These are phyloP conservation scores for Drosophila lutescens DNA, from an alignment of 2,888 invertebrate genomes.

Conservation along the genomic window DNA sequence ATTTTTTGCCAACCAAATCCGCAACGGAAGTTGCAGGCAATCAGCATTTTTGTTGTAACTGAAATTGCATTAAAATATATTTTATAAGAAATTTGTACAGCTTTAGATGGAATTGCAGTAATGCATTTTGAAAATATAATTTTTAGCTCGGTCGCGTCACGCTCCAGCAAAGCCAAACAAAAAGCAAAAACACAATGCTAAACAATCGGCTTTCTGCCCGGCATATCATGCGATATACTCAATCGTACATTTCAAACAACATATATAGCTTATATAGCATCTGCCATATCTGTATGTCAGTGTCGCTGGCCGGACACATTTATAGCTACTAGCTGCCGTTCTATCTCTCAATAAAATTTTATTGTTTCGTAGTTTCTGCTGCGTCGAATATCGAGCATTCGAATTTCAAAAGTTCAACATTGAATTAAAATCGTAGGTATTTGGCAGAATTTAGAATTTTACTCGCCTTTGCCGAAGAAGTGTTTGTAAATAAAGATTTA, in stretches of 20 bases:
- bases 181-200: constrained; percentile 32
- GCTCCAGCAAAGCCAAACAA: constrained; percentile 38
- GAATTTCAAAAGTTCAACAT: constrained; percentile 18
- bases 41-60: constrained; percentile 31
- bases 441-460: constrained; percentile 8
- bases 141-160: constrained; percentile 46
- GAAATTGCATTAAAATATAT: constrained; percentile 29
- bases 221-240: constrained; percentile 22
- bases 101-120: constrained; percentile 39
- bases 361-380: constrained; percentile 28
- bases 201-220: constrained; percentile 32
- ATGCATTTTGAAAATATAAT: constrained; percentile 45
- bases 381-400: neutral
- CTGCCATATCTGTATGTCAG: constrained; percentile 35
- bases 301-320: constrained; percentile 25
- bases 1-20: constrained; percentile 9
- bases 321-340: constrained; percentile 27
- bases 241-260: neutral
- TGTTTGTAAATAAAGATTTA: constrained; percentile 12
- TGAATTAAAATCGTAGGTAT: constrained; percentile 12
- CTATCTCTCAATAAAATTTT: constrained; percentile 40
- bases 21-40: constrained; percentile 41
- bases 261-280: neutral
- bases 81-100: constrained; percentile 30
- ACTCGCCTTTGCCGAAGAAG: neutral